Evolutionary conservation across 2,113 vertebrate species (phyloP).

Genomic region (Lichenostomus cassidix): DNA sequence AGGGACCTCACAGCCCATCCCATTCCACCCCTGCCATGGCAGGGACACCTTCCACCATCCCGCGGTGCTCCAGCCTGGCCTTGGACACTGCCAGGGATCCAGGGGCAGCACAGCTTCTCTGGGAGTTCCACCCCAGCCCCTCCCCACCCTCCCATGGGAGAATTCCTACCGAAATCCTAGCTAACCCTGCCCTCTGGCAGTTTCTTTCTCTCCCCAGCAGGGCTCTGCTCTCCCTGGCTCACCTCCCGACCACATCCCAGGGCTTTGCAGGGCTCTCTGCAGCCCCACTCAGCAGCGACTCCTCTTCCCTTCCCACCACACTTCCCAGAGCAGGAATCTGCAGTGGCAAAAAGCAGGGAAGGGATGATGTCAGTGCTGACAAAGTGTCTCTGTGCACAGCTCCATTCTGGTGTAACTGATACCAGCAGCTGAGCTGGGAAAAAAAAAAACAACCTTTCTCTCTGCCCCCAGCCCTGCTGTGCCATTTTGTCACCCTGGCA

Average conservation of each 20-base stretch:
- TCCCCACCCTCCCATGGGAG: neutral
- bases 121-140: neutral
- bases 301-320: neutral
- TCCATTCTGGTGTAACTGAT: neutral
- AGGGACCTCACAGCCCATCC: neutral
- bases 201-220: neutral
- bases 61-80: neutral
- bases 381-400: neutral
- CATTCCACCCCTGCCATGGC: neutral
- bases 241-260: neutral
- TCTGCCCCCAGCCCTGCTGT: neutral
- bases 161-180: neutral
- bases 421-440: neutral
- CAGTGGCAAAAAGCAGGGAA: rapidly evolving
- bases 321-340: neutral
- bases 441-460: too few relatives aligned
- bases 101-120: neutral
- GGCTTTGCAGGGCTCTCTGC: neutral
- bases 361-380: neutral
- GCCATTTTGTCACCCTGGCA: neutral
- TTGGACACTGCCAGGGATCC: neutral
- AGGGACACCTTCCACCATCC: rapidly evolving
- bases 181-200: neutral
- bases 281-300: neutral
- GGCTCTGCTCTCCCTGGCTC: neutral